These are phyloP conservation scores for Petrocephalus schoutedeni DNA, from an alignment of 2,797 vertebrate genomes.

Conservation along the genomic window DNA sequence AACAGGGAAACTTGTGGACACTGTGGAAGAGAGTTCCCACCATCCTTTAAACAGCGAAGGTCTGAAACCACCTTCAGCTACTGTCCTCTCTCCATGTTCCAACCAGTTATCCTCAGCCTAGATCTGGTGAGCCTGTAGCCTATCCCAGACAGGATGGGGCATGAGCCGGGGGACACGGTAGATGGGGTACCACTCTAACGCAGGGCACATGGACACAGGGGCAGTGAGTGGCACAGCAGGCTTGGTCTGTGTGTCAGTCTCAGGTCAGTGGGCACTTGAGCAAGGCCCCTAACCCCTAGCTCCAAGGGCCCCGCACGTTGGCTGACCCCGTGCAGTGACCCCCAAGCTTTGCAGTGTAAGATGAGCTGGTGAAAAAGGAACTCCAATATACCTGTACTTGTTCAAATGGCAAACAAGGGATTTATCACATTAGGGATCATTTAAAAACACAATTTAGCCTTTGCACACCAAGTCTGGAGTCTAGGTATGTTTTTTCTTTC, in stretches of 20 bases:
- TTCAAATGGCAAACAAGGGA: too few relatives aligned
- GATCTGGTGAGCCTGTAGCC: background rate
- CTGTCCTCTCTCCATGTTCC: background rate
- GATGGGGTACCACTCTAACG: background rate
- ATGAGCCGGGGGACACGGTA: background rate
- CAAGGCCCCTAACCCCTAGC: too few relatives aligned
- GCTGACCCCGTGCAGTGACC: too few relatives aligned
- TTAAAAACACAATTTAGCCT: background rate
- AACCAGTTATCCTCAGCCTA: background rate
- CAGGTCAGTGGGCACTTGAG: too few relatives aligned
- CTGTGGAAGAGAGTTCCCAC: background rate
- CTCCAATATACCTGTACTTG: too few relatives aligned
- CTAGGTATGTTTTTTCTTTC: background rate
- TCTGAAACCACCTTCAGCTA: background rate
- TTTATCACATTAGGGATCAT: background rate
- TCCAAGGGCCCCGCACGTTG: too few relatives aligned
- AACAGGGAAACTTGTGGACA: background rate
- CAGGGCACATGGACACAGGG: background rate
- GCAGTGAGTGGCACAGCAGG: too few relatives aligned
- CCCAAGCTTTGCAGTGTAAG: too few relatives aligned
- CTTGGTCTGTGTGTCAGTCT: too few relatives aligned
- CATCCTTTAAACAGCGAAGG: background rate
- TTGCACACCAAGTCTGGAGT: background rate
- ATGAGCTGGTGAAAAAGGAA: too few relatives aligned
- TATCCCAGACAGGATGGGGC: background rate